Evolutionary conservation across 2,797 vertebrate species (phyloP).

Genomic region (Falco cherrug): DNA sequence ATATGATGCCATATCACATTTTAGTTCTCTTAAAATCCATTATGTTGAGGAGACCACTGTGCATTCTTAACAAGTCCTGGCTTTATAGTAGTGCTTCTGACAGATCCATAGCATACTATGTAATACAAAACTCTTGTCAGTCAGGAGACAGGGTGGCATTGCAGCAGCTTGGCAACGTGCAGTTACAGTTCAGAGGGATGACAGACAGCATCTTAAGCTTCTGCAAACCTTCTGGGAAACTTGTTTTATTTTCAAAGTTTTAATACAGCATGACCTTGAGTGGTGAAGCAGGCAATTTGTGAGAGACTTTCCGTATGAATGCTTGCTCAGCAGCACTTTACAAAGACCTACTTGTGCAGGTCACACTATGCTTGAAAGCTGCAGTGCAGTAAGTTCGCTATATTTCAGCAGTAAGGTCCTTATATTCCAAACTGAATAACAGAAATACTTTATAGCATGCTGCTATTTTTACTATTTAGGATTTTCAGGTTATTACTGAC

Average conservation of each 20-base stretch:
- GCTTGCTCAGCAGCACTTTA: conserved; percentile 13
- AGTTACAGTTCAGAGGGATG: not conserved
- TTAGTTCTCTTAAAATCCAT: not conserved
- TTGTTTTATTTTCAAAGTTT: not conserved
- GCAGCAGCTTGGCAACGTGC: not conserved
- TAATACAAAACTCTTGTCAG: not conserved
- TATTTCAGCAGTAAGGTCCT: not conserved
- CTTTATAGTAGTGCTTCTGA: not conserved
- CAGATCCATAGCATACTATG: not conserved
- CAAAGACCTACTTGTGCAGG: not conserved
- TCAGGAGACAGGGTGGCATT: not conserved
- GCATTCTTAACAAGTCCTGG: not conserved
- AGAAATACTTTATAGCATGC: not conserved
- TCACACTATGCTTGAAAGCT: not conserved
- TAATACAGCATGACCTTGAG: conserved; percentile 25
- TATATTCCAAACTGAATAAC: not conserved
- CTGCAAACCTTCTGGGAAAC: not conserved
- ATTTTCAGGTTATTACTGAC: not conserved
- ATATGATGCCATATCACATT: not conserved
- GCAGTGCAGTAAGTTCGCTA: not conserved
- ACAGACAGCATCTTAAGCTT: not conserved
- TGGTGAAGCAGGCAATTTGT: not conserved
- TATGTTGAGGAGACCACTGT: not conserved
- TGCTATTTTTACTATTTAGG: not conserved
- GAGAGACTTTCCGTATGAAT: not conserved